Conservation (phyloP, 2,113 vertebrate genomes). For the Baryphthengus martii region DNA sequence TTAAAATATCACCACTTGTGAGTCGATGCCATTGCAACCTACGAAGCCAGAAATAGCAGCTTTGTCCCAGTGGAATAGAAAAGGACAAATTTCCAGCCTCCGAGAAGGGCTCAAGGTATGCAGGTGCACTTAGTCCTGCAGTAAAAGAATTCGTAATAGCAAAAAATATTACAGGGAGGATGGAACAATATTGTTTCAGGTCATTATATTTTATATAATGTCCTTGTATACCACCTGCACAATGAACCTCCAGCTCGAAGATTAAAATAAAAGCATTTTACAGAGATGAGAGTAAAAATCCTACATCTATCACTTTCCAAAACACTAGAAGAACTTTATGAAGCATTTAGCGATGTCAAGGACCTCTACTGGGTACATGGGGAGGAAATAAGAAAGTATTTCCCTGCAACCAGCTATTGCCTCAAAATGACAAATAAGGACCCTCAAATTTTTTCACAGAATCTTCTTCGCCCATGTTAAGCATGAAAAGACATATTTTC, state of each 20-base stretch:
- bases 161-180: not conserved
- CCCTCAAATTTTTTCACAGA: too few species aligned
- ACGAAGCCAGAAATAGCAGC: constrained; percentile 35
- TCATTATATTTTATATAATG: not conserved
- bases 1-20: constrained; percentile 31
- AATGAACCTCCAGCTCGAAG: not conserved
- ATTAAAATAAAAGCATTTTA: not conserved
- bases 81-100: constrained; percentile 31
- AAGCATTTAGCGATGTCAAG: not conserved
- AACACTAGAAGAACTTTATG: not conserved
- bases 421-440: not conserved
- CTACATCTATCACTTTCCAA: not conserved
- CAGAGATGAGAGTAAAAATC: not conserved
- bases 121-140: constrained; percentile 5
- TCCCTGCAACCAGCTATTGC: not conserved
- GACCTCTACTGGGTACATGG: not conserved
- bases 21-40: constrained; percentile 8
- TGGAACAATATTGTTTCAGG: not conserved
- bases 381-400: not conserved
- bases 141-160: not conserved
- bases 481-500: not conserved
- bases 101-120: not conserved
- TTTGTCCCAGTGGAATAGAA: not conserved
- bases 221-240: not conserved
- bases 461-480: not conserved